Conservation (phyloP, 2,113 vertebrate genomes). For the Xyrauchen texanus region DNA sequence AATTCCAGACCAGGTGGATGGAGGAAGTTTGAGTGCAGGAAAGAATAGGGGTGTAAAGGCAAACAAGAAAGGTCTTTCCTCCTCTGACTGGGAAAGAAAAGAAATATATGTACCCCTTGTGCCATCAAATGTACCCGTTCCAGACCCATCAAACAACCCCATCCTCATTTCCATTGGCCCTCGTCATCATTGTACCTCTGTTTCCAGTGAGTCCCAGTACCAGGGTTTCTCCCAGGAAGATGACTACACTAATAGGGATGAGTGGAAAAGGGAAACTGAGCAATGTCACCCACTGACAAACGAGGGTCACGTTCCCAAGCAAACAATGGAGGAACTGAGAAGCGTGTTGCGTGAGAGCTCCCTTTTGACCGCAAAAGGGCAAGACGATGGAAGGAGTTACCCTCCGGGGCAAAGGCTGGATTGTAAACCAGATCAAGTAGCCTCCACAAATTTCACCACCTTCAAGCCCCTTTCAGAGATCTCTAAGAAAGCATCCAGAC, state of each 20-base stretch:
- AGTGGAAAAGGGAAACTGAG: constrained; percentile 27
- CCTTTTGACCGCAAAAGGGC: constrained; percentile 54
- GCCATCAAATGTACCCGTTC: constrained; percentile 49
- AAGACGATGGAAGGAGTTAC: constrained; percentile 56
- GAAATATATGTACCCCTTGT: constrained; percentile 59
- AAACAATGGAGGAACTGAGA: constrained; percentile 78
- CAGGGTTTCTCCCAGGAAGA: constrained; percentile 5
- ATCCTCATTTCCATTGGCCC: constrained; percentile 57
- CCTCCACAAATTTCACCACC: constrained; percentile 60
- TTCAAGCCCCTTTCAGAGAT: constrained; percentile 71
- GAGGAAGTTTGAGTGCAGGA: constrained; percentile 74
- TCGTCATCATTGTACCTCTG: constrained; percentile 34
- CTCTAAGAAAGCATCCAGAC: constrained; percentile 61
- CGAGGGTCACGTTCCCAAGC: constrained; percentile 65
- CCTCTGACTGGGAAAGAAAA: constrained; percentile 68
- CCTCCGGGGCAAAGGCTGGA: constrained; percentile 50
- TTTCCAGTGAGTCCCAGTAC: constrained; percentile 43
- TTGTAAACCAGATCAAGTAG: constrained; percentile 63
- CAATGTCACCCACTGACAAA: constrained; percentile 29
- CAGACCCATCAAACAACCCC: constrained; percentile 49
- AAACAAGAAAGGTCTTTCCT: constrained; percentile 60
- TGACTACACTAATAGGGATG: constrained; percentile 9
- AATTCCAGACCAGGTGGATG: constrained; percentile 78
- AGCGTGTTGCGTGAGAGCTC: constrained; percentile 70
- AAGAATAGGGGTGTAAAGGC: constrained; percentile 76